phyloP scores from a whole-genome alignment of 2,888 invertebrate genomes.

The Idaea aversata region DNA sequence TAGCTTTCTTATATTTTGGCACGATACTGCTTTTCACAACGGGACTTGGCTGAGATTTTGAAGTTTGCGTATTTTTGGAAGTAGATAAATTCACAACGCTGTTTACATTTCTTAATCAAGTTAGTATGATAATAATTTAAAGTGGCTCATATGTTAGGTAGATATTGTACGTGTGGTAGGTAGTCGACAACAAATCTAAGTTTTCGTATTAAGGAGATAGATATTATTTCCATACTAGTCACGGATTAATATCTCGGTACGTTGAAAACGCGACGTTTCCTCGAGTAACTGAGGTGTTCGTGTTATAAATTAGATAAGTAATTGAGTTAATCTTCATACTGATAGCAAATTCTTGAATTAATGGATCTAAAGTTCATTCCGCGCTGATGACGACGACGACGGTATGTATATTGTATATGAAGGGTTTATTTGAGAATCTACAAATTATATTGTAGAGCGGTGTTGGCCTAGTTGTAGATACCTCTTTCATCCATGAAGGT shows the following conservation, averaged over 20 bases:
- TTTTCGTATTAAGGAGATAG: slow-evolving; percentile 2
- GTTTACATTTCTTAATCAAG: neutral
- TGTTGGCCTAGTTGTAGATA: too few species aligned
- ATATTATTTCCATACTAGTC: slow-evolving; percentile 4
- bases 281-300: neutral
- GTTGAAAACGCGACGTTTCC: neutral
- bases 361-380: neutral
- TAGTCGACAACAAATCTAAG: neutral
- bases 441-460: neutral
- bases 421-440: neutral
- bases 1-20: too few species aligned
- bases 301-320: slow-evolving; percentile 1
- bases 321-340: slow-evolving; percentile 1
- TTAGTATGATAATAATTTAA: neutral
- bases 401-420: neutral
- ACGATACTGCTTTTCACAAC: neutral
- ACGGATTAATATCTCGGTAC: slow-evolving; percentile 2
- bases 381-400: too few species aligned
- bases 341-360: neutral
- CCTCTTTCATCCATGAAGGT: too few species aligned
- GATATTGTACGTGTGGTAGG: too few species aligned
- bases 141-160: too few species aligned
- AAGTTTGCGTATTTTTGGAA: neutral
- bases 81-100: too few species aligned
- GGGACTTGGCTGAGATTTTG: neutral